Base-by-base conservation (phyloP, 2,888 invertebrate species). In the Heliconius erato region DNA sequence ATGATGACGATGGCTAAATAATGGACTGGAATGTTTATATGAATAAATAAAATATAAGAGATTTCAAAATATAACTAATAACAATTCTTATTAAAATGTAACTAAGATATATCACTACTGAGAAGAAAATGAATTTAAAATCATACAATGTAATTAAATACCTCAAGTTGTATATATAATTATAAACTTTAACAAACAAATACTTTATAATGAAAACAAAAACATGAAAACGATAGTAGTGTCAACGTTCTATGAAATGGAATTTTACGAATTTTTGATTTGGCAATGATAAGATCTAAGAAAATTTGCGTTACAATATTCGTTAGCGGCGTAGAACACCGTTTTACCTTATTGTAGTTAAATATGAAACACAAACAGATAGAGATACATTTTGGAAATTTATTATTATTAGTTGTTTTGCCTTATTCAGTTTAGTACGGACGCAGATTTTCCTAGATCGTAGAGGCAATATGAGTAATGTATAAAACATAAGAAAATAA, bases 191-290 rank as follows among this genome's bases (percentile, higher is more conserved):
- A 16, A 71, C 69, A 81, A 78, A 76, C 16, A 63, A 78, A 65
- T 63, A 23, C 59, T 77, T 63, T 19, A 59, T 23, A 14, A 77
- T 67, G 63, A 7, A 78, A 65, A 71, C n/a, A 54, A 71, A 63
- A 71, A 40, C 16, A 77, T 69, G 63, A 81, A 63, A 59, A 77
- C 77, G 63, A 81, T 19, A 40, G 26, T 26, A 71, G 59, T 77
- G 69, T 81, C 59, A 32, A 78, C 74, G 69, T 63, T 78, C 81
- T 71, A 81, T 81, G 77, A 65, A 71, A 78, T 78, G 63, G 69
- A 78, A 72, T 78, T 77, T 77, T 81, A 63, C 74, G 68, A 80
- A 80, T 54, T 76, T 77, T 44, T 71, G 81, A 77, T 65, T 78
- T 81, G 67, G 67, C 78, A 26, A 67, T 78, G 71, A 81, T 71